Base-by-base conservation (phyloP, 2,113 vertebrate species). In the Aspidoscelis tigris region DNA sequence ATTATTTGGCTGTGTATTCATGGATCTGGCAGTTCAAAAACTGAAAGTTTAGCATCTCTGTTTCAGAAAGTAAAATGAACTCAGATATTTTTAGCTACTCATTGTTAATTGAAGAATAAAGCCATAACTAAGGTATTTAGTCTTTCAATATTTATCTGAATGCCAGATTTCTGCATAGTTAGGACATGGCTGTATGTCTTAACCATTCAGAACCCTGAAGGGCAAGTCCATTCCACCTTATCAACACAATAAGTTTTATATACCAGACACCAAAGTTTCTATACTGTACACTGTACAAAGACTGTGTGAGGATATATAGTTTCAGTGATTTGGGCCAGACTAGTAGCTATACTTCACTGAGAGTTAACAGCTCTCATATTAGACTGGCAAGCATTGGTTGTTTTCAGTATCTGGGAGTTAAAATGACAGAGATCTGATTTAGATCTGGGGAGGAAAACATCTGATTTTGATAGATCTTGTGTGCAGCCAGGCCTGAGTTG, bases 21-120 rank as follows among this genome's bases (percentile, higher is more conserved):
- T 21, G 16, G 88, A 88, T 93, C 80, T 93, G 91, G 93, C 92
- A 91, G 93, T 73, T 73, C 83, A 79, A 84, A 84, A 84, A 73
- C 83, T 9, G 88, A 66, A 89, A 21, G 68, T 18, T 85, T 89
- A 94, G 91, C 81, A 82, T 93, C 91, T 91, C 86, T 89, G 88
- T 88, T 91, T 85, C 90, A 92, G 90, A 93, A 86, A 93, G 88
- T 91, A 92, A 92, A 94, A 94, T 89, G 93, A 94, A 94, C 91
- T 89, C 50, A 1, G 93, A 87, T 94, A 94, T 94, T 94, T 94
- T 94, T 94, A 94, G 94, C 92, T 94, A 93, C 94, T 93, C 92
- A 93, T 94, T 94, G 93, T 94, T 93, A 94, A 89, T 90, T 88
- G 90, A 68, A 93, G 91, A 93, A 93, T 93, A 94, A 94, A 94